Evolutionary conservation across 1,140 invertebrate species (phyloP).

Genomic region (Macrobrachium nipponense): DNA sequence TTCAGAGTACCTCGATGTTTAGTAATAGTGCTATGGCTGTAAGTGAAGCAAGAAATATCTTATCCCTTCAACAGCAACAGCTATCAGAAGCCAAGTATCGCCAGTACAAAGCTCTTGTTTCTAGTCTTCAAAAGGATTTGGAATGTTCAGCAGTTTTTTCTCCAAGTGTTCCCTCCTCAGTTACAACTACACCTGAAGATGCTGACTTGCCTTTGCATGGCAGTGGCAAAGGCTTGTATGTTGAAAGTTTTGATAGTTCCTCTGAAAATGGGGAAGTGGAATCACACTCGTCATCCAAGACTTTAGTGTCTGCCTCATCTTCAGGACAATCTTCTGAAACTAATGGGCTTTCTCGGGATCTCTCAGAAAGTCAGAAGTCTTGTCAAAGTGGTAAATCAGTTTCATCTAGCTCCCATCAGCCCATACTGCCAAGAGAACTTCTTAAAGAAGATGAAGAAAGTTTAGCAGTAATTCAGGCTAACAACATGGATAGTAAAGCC

Average conservation of each 20-base stretch:
- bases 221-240: not conserved
- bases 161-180: conserved; percentile 42
- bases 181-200: conserved; percentile 41
- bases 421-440: not conserved
- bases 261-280: not conserved
- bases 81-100: conserved; percentile 38
- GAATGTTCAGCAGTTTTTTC: conserved; percentile 21
- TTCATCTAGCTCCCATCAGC: not conserved
- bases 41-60: conserved; percentile 33
- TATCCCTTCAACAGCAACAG: conserved; percentile 30
- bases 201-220: not conserved
- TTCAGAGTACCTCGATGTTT: not conserved
- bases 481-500: not conserved
- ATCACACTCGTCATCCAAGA: conserved; percentile 7
- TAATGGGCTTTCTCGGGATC: not conserved
- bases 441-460: not conserved
- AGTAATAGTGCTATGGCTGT: conserved; percentile 14
- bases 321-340: not conserved
- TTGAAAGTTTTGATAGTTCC: conserved; percentile 10
- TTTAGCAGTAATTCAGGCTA: not conserved
- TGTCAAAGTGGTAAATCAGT: not conserved
- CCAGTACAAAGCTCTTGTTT: conserved; percentile 39
- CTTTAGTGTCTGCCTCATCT: not conserved
- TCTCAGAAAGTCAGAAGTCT: not conserved
- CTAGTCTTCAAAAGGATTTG: conserved; percentile 40